Conservation (phyloP, 2,888 invertebrate species). For the Perithous albicinctus region DNA sequence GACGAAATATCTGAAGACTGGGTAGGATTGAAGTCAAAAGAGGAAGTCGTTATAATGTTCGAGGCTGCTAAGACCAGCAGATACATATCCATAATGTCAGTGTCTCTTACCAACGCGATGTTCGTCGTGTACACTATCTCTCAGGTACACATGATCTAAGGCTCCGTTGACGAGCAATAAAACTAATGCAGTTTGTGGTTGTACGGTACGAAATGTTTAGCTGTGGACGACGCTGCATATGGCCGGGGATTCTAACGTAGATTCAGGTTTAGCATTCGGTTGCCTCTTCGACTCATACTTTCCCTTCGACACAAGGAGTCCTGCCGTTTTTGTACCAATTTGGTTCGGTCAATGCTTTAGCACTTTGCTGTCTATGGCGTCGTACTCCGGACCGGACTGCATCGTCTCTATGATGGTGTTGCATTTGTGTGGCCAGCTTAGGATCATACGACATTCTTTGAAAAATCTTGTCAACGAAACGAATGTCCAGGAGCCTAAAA, state of each 20-base stretch:
- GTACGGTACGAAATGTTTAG: slow-evolving; percentile 35
- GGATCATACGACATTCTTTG: slow-evolving; percentile 51
- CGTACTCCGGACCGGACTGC: slow-evolving; percentile 74
- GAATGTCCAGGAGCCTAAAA: slow-evolving; percentile 29
- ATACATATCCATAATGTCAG: slow-evolving; percentile 67
- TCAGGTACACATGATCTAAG: slow-evolving; percentile 20
- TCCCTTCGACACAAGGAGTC: slow-evolving; percentile 58
- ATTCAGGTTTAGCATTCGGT: slow-evolving; percentile 54
- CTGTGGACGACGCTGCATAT: slow-evolving; percentile 48
- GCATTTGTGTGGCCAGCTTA: slow-evolving; percentile 77
- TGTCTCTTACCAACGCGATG: slow-evolving; percentile 68
- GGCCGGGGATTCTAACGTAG: slow-evolving; percentile 3
- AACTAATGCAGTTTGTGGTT: slow-evolving; percentile 1
- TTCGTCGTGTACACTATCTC: slow-evolving; percentile 47
- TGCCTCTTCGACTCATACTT: slow-evolving; percentile 57
- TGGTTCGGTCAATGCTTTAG: slow-evolving; percentile 74
- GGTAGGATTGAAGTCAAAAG: slow-evolving; percentile 25
- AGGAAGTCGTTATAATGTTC: slow-evolving; percentile 64
- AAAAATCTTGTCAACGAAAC: slow-evolving; percentile 58
- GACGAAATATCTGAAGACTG: slow-evolving; percentile 58
- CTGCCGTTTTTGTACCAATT: slow-evolving; percentile 73
- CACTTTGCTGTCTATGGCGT: slow-evolving; percentile 70
- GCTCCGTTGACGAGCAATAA: neutral
- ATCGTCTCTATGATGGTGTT: slow-evolving; percentile 74
- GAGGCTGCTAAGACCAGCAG: slow-evolving; percentile 66